phyloP scores from a whole-genome alignment of 2,888 invertebrate genomes.

The Erebia aethiops region DNA sequence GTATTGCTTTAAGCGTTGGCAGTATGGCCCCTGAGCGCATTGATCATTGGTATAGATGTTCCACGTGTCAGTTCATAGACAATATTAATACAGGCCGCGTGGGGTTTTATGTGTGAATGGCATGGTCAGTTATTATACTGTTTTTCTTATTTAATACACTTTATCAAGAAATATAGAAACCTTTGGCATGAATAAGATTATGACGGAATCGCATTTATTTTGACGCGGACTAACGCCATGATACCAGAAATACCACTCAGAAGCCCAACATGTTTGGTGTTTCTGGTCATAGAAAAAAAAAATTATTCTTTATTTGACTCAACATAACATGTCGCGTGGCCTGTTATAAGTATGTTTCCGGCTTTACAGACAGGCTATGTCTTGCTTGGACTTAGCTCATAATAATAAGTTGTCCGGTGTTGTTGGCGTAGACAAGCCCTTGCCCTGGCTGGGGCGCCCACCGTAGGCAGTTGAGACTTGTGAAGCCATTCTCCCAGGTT shows the following conservation, averaged over 20 bases:
- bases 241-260: too few relatives aligned
- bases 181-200: slow-evolving; percentile 1
- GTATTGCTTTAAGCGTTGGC: too few relatives aligned
- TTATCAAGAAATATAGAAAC: not conserved
- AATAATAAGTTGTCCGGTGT: slow-evolving; percentile 90
- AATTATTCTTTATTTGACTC: too few relatives aligned
- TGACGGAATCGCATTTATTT: not conserved
- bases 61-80: too few relatives aligned
- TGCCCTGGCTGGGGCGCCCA: slow-evolving; percentile 93
- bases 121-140: not conserved
- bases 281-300: too few relatives aligned
- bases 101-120: too few relatives aligned
- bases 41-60: too few relatives aligned
- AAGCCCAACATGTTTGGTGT: too few relatives aligned
- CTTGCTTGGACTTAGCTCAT: slow-evolving; percentile 74
- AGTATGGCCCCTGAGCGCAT: too few relatives aligned
- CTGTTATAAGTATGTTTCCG: not conserved
- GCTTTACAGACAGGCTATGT: not conserved
- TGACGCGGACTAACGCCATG: too few relatives aligned
- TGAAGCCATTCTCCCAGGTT: slow-evolving; percentile 85
- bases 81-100: too few relatives aligned
- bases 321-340: too few relatives aligned
- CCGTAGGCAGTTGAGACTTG: slow-evolving; percentile 91
- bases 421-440: slow-evolving; percentile 93
- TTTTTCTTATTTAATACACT: not conserved